A percentile compares a stretch with the other conserved stretches of the same genome.
phyloP scores from a whole-genome alignment of 2,888 invertebrate species.

The Ophion slaviceki region DNA sequence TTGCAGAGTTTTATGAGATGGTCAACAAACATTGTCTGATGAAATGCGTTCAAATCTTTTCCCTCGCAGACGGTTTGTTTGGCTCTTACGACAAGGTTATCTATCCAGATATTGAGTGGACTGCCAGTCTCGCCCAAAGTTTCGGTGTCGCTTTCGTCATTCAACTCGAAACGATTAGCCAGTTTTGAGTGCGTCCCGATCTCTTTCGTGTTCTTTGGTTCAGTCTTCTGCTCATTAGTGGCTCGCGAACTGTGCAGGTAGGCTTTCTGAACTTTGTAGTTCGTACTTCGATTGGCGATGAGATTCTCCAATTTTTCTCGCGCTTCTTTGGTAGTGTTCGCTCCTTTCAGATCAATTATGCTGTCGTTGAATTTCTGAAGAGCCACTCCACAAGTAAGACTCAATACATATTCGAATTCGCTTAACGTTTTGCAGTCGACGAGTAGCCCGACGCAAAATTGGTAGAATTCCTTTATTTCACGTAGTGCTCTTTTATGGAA shows the following conservation, averaged over 20 bases:
- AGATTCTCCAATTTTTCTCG: slow-evolving; percentile 13
- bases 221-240: neutral
- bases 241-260: neutral
- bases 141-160: neutral
- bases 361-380: slow-evolving; percentile 36
- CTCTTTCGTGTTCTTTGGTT: too few species aligned
- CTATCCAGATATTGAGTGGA: neutral
- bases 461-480: slow-evolving; percentile 45
- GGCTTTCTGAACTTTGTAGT: neutral
- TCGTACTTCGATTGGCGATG: slow-evolving; percentile 1
- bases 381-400: slow-evolving; percentile 48
- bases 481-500: slow-evolving; percentile 12
- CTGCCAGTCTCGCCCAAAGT: neutral
- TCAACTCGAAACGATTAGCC: neutral
- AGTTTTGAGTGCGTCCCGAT: neutral
- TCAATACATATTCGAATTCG: slow-evolving; percentile 45
- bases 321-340: slow-evolving; percentile 29
- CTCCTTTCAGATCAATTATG: slow-evolving; percentile 13
- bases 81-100: slow-evolving; percentile 1
- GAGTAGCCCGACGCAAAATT: slow-evolving; percentile 51
- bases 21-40: slow-evolving; percentile 27
- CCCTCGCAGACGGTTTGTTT: slow-evolving; percentile 11
- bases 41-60: slow-evolving; percentile 29
- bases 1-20: neutral
- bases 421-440: slow-evolving; percentile 34